Conservation (phyloP, 2,113 vertebrate genomes). For the Dicrurus megarhynchus region DNA sequence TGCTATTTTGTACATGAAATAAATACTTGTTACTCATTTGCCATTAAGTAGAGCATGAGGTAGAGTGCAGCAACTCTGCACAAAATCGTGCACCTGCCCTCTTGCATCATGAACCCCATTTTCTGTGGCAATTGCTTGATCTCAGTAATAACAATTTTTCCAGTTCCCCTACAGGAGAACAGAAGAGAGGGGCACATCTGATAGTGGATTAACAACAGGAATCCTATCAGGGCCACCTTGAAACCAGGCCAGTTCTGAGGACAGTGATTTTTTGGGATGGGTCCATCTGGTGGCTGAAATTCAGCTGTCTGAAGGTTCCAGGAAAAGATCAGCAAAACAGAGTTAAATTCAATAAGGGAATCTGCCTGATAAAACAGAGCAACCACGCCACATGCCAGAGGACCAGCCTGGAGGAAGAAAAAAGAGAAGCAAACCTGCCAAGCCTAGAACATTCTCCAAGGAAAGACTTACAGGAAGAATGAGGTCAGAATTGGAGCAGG, state of each 20-base stretch:
- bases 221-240: neutral
- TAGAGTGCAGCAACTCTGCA: neutral
- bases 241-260: neutral
- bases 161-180: neutral
- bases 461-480: conserved; percentile 36
- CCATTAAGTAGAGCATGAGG: neutral
- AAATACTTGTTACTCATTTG: neutral
- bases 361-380: neutral
- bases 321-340: neutral
- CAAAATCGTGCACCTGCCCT: rapidly evolving
- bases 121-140: neutral
- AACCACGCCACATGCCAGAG: neutral
- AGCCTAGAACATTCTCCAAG: conserved; percentile 28
- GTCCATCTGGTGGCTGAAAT: neutral
- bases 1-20: neutral
- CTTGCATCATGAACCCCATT: neutral
- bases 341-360: neutral
- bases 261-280: neutral
- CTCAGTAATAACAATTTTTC: neutral
- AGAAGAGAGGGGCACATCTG: neutral
- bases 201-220: neutral
- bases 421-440: neutral
- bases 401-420: conserved; percentile 20
- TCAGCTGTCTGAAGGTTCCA: neutral
- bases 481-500: conserved; percentile 31